These are phyloP conservation scores for Neodiprion virginianus DNA, from an alignment of 1,140 invertebrate species.

Conservation along the genomic window DNA sequence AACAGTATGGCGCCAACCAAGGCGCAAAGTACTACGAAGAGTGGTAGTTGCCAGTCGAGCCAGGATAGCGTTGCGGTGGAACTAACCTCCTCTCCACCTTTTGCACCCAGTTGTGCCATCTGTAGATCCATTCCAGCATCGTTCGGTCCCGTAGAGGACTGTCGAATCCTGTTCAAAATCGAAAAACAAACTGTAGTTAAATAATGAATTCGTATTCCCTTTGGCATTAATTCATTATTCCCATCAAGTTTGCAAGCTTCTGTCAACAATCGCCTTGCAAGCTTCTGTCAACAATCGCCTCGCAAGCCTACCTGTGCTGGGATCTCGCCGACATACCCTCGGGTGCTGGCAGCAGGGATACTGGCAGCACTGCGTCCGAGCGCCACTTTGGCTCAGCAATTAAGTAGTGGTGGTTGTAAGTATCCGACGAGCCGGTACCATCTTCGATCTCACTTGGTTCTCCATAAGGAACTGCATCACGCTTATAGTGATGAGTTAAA, in stretches of 20 bases:
- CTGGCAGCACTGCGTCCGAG: slow-evolving; percentile 45
- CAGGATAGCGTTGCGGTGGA: slow-evolving; percentile 52
- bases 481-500: slow-evolving; percentile 38
- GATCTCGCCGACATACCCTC: slow-evolving; percentile 60
- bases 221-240: no score
- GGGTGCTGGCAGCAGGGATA: slow-evolving; percentile 47
- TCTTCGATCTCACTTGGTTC: slow-evolving; percentile 39
- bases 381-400: slow-evolving; percentile 49
- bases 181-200: not conserved
- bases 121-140: slow-evolving; percentile 62
- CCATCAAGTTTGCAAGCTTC: not conserved
- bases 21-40: slow-evolving; percentile 57
- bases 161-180: slow-evolving; percentile 46
- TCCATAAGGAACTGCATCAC: slow-evolving; percentile 40
- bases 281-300: not conserved
- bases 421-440: slow-evolving; percentile 38
- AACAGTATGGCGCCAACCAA: slow-evolving; percentile 58
- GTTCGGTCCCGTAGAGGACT: slow-evolving; percentile 61
- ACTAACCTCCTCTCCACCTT: slow-evolving; percentile 51
- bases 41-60: slow-evolving; percentile 58
- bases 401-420: slow-evolving; percentile 43
- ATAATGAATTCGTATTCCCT: no score
- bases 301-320: slow-evolving; percentile 49
- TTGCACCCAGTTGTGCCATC: slow-evolving; percentile 52
- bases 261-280: not conserved